Conservation (phyloP, 2,113 vertebrate species). For the Castor canadensis region DNA sequence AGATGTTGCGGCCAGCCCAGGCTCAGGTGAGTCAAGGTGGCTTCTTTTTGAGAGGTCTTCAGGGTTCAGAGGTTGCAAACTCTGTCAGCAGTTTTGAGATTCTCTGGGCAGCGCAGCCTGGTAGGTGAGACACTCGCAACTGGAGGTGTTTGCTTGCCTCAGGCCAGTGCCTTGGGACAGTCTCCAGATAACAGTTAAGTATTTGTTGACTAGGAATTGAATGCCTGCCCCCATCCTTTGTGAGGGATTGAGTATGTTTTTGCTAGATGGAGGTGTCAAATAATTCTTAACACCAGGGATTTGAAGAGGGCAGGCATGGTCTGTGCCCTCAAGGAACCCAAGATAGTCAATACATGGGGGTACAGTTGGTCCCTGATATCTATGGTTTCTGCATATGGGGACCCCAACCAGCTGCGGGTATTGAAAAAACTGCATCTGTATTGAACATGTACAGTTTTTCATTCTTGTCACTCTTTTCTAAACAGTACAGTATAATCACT, state of each 20-base stretch:
- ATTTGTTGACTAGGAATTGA: neutral
- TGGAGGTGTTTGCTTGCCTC: neutral
- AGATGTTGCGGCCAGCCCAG: constrained; percentile 8
- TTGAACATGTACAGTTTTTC: neutral
- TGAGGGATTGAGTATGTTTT: neutral
- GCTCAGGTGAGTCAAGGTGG: constrained; percentile 56
- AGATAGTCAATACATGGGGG: neutral
- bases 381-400: neutral
- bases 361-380: too few species aligned
- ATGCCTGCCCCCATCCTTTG: neutral
- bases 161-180: neutral
- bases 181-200: neutral
- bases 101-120: neutral
- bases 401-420: neutral
- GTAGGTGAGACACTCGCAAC: neutral
- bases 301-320: neutral
- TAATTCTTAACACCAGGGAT: neutral
- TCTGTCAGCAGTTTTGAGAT: neutral
- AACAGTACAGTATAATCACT: neutral
- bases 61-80: neutral
- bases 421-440: neutral
- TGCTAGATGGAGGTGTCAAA: neutral
- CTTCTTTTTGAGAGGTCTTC: neutral
- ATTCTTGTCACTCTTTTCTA: neutral
- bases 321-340: neutral